Conservation (phyloP, 2,888 invertebrate genomes). For the Ypsolopha sequella region DNA sequence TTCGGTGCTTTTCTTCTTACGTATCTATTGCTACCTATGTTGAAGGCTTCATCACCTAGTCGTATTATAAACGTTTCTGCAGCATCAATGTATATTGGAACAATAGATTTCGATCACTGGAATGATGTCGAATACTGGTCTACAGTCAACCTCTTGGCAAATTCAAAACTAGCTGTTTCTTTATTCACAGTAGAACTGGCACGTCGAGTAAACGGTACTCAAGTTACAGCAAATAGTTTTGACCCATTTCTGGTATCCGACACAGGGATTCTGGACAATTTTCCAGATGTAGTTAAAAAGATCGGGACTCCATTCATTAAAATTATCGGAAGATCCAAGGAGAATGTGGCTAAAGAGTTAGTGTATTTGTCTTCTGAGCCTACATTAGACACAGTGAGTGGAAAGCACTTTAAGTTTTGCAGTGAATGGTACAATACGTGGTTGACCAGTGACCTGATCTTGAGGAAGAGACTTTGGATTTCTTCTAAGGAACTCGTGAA, state of each 20-base stretch:
- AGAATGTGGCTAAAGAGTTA: slow-evolving; percentile 42
- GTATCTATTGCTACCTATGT: slow-evolving; percentile 68
- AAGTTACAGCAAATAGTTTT: slow-evolving; percentile 75
- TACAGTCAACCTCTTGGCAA: slow-evolving; percentile 30
- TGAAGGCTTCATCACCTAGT: slow-evolving; percentile 69
- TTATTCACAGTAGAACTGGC: slow-evolving; percentile 73
- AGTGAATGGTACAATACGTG: slow-evolving; percentile 37
- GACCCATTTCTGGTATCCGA: slow-evolving; percentile 61
- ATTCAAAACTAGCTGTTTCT: slow-evolving; percentile 72
- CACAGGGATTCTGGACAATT: slow-evolving; percentile 35
- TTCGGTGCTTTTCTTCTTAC: slow-evolving; percentile 81
- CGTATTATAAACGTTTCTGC: slow-evolving; percentile 76
- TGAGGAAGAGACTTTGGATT: slow-evolving; percentile 40
- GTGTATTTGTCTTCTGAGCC: slow-evolving; percentile 40
- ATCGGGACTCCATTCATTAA: slow-evolving; percentile 30
- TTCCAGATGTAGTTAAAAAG: slow-evolving; percentile 22
- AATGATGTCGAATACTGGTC: slow-evolving; percentile 40
- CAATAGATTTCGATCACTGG: slow-evolving; percentile 48
- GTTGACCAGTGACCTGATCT: slow-evolving; percentile 25
- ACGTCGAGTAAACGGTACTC: slow-evolving; percentile 58
- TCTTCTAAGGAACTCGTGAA: slow-evolving; percentile 39
- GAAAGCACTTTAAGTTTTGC: slow-evolving; percentile 46
- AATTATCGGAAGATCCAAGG: slow-evolving; percentile 39
- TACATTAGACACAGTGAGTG: slow-evolving; percentile 30
- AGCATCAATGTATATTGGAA: slow-evolving; percentile 62